Evolutionary conservation across 2,888 invertebrate species (phyloP).

Genomic region (Melangyna quadrimaculata): DNA sequence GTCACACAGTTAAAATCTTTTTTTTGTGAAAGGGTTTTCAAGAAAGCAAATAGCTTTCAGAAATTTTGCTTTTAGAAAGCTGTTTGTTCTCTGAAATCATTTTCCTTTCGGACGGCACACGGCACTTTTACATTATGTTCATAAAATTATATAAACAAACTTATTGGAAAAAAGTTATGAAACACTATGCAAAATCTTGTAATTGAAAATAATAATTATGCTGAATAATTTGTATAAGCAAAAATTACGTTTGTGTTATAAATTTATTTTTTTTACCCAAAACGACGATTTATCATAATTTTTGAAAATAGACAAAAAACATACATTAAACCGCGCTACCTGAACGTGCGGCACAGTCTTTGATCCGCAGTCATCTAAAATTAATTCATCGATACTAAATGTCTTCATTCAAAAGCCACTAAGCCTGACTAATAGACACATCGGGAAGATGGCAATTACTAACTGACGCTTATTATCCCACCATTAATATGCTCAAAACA

Average conservation of each 20-base stretch:
- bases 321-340: not conserved
- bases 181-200: too few species aligned
- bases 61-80: too few species aligned
- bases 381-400: conserved; percentile 44
- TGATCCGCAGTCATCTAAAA: conserved; percentile 25
- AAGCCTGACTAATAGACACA: conserved; percentile 16
- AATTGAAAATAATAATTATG: too few species aligned
- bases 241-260: not conserved
- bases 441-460: conserved; percentile 59
- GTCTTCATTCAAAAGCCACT: conserved; percentile 25
- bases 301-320: not conserved
- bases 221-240: not conserved
- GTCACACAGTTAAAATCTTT: too few species aligned
- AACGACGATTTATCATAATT: not conserved
- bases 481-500: conserved; percentile 44
- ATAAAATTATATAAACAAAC: too few species aligned
- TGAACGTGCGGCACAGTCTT: conserved; percentile 4
- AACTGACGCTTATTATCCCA: conserved; percentile 43
- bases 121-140: too few species aligned
- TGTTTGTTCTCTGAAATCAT: too few species aligned
- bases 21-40: too few species aligned
- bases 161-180: too few species aligned
- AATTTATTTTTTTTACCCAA: not conserved
- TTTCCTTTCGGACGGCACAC: too few species aligned
- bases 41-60: too few species aligned